Evolutionary conservation across 2,888 invertebrate species (phyloP), one percentile per base, ranked within the genome.

Genomic region (Hydrotaea cyrtoneurina): DNA sequence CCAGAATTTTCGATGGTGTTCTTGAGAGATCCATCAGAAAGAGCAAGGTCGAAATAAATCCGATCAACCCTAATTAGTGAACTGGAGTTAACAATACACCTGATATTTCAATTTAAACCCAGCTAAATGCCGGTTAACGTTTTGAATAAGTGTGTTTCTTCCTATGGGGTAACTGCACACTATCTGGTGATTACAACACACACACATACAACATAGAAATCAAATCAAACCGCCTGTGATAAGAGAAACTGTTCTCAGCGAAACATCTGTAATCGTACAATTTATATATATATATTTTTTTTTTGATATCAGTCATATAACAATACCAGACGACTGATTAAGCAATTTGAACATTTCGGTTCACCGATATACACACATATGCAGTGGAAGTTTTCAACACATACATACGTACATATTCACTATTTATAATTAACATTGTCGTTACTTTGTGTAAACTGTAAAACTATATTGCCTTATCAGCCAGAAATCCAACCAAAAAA

Each of bases 251-350:
- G 59, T 2, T 23, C 59, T 26, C 23, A 26, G 26, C 0, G 59
- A 13, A 55, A 59, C 26, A 26, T 59, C 59, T 59, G 59, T 59
- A 59, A 59, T 59, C 59, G 59, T 15, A 15, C 11, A 23, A 10
- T 19, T 2, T 50, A 4, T 31, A 31, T 31, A 4, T 31, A 4
- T 55, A 21, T 11, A 1, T 7, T 31, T 31, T 31, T 2, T 31
- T 31, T 31, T 31, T 59, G 59, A 59, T 77, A 81, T 77, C 77
- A 77, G 43, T 57, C 55, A 55, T 66, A 72, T 53, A n/a, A 39
- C 59, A 62, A 73, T 23, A 17, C 72, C 46, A 66, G 55, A 77
- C 81, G 55, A n/a, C 50, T 50, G 50, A 50, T 50, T n/a, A 4
- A 50, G 50, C 1, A 15, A n/a, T 50, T 50, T 15, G 8, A 2